Percentiles rank a stretch among this genome's conserved stretches.
These are phyloP conservation scores for Tetranychus truncatus DNA, from an alignment of 2,888 invertebrate species.

Conservation along the genomic window DNA sequence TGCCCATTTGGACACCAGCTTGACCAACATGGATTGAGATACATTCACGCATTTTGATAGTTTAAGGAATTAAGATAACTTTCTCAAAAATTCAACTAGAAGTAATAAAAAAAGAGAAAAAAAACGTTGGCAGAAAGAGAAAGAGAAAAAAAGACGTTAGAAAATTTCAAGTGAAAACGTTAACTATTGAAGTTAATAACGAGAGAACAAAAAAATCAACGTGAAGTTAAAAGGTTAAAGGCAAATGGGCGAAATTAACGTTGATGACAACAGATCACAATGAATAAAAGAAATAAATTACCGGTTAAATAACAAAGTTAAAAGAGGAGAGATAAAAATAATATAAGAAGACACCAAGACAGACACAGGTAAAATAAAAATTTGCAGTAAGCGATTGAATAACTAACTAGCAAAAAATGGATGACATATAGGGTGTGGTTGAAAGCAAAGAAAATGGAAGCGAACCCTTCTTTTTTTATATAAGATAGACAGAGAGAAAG, in stretches of 20 bases:
- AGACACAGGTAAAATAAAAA: too few species aligned
- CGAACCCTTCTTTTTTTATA: background rate
- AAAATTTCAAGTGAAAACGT: too few species aligned
- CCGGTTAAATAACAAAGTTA: too few species aligned
- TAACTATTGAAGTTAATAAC: background rate
- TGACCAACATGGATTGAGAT: conserved; percentile 38
- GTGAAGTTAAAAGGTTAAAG: background rate
- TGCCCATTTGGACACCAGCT: conserved; percentile 38
- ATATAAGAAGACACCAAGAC: too few species aligned
- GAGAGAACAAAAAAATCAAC: background rate
- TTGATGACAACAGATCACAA: too few species aligned
- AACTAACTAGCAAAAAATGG: background rate
- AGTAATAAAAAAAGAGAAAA: background rate
- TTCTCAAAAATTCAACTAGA: background rate
- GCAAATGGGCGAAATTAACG: too few species aligned
- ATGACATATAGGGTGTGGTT: background rate
- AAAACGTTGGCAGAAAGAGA: background rate
- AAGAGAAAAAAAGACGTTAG: background rate
- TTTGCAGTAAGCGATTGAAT: too few species aligned
- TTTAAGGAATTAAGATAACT: background rate
- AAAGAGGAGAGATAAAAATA: too few species aligned
- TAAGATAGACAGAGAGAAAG: background rate
- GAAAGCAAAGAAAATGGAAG: background rate
- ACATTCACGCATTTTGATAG: conserved; percentile 33
- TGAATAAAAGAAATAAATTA: too few species aligned